A percentile compares a stretch with the other conserved stretches of the same genome.
Evolutionary conservation across 2,888 invertebrate genomes (phyloP).

Genomic region (Drosophila vallismaia): DNA sequence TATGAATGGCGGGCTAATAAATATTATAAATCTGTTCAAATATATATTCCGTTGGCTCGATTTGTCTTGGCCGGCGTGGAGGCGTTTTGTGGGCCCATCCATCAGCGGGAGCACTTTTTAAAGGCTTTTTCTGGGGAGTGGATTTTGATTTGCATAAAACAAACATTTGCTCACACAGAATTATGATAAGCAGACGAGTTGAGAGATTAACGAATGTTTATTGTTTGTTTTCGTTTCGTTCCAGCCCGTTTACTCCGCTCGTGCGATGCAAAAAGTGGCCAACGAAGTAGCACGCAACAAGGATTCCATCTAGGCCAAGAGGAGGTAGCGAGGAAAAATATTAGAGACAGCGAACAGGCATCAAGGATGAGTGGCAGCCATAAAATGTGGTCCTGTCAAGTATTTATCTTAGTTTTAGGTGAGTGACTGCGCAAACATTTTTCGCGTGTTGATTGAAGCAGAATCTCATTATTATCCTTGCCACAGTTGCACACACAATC

Average conservation of each 20-base stretch:
- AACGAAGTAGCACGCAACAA: slow-evolving; percentile 24
- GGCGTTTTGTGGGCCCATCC: slow-evolving; percentile 46
- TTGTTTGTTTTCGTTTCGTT: slow-evolving; percentile 33
- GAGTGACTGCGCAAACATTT: slow-evolving; percentile 58
- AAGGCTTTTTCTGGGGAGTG: slow-evolving; percentile 11
- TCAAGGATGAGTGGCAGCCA: slow-evolving; percentile 51
- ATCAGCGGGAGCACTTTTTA: slow-evolving; percentile 55
- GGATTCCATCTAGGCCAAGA: slow-evolving; percentile 14
- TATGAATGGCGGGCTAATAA: slow-evolving; percentile 68
- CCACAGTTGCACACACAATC: slow-evolving; percentile 55
- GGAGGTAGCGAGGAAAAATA: background rate
- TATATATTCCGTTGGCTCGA: slow-evolving; percentile 54
- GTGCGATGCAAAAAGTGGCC: slow-evolving; percentile 55
- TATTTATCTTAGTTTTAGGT: slow-evolving; percentile 77
- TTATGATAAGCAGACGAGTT: slow-evolving; percentile 46
- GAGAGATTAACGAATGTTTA: slow-evolving; percentile 48
- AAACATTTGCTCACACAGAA: slow-evolving; percentile 47
- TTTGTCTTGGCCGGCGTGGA: slow-evolving; percentile 55
- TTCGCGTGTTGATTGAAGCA: slow-evolving; percentile 12
- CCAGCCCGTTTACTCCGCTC: slow-evolving; percentile 45
- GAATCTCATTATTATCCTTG: background rate
- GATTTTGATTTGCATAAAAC: slow-evolving; percentile 51
- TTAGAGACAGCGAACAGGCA: slow-evolving; percentile 13
- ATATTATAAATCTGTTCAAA: slow-evolving; percentile 63
- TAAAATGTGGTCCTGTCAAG: slow-evolving; percentile 66